Conservation (phyloP, 2,797 vertebrate genomes). For the Parauchenoglanis ngamensis region DNA sequence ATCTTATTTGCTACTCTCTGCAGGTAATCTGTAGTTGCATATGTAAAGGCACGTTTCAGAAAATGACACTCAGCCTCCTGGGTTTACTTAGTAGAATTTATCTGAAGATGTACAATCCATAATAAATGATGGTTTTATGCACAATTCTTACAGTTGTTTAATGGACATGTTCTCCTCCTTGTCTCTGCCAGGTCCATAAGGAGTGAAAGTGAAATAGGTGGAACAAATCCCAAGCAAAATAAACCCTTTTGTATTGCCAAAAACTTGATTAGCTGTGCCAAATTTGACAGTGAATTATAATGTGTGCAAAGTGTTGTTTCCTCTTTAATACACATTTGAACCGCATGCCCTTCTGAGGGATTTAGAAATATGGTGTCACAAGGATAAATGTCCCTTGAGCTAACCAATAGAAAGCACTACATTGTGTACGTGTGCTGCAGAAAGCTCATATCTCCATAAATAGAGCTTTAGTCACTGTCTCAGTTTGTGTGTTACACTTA, state of each 20-base stretch:
- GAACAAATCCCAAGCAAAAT: constrained; percentile 24
- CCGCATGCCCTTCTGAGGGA: background rate
- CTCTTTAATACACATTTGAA: background rate
- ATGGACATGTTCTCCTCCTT: constrained; percentile 4
- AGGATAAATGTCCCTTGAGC: background rate
- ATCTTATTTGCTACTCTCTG: constrained; percentile 12
- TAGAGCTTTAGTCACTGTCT: background rate
- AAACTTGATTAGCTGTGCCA: background rate
- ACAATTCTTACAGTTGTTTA: background rate
- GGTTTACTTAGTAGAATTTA: constrained; percentile 2
- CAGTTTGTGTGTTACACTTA: background rate
- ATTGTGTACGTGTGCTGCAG: background rate
- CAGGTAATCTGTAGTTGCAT: constrained; percentile 13
- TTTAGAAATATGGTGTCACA: background rate
- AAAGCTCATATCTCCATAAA: background rate
- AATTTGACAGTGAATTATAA: constrained; percentile 1
- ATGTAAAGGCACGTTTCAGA: constrained; percentile 13
- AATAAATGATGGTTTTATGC: background rate
- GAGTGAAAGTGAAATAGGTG: background rate
- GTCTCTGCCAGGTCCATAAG: background rate
- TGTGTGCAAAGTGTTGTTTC: background rate
- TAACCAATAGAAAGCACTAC: background rate
- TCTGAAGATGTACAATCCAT: background rate
- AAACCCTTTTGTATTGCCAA: background rate
- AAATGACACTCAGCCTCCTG: constrained; percentile 17